Base-by-base conservation (phyloP, 2,888 invertebrate genomes). In the Limnephilus marmoratus region DNA sequence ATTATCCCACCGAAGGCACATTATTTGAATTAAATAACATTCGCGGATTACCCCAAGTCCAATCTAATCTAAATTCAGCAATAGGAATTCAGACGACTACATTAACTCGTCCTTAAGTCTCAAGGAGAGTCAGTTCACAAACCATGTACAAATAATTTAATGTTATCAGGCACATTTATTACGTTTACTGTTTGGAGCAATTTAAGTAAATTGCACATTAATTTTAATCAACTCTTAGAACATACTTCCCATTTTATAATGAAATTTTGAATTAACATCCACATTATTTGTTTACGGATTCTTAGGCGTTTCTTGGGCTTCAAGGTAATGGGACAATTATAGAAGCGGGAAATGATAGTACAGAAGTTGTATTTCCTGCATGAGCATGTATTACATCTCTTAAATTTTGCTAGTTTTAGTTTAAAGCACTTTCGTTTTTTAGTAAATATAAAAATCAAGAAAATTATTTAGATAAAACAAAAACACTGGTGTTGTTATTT, bases 1-100 rank as follows among this genome's bases (percentile, higher is more conserved):
- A 93, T 93, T 93, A 93, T 91, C 85, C 89, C 83, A 90, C 90
- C 81, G 90, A 91, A 92, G 93, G 93, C 91, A 91, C 90, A 92
- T 93, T 90, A 93, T 93, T 93, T 93, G 93, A 93, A 93, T 93
- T 93, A 92, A 93, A 93, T 93, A 93, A 93, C 93, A 93, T 92
- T 92, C 90, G 93, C 92, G 93, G 91, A 88, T 92, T 93, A 90
- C 88, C 29, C 85, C 29, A 34, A 90, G 85, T 92, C 92, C 88
- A 83, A 89, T 92, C 82, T 91, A 80, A 93, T 93, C 91, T 90
- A 91, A 87, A 91, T 87, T 86, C 86, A 87, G 85, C 41, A 87
- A 86, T 86, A 86, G 81, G 81, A 87, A 68, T 87, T 31, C 68
- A 68, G 53, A 68, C 53, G 87, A 53, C 31, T 87, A 49, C 87